Percentiles rank a stretch among this genome's conserved stretches.
Evolutionary conservation across 2,888 invertebrate species (phyloP).

Genomic region (Stegophylla sp.): DNA sequence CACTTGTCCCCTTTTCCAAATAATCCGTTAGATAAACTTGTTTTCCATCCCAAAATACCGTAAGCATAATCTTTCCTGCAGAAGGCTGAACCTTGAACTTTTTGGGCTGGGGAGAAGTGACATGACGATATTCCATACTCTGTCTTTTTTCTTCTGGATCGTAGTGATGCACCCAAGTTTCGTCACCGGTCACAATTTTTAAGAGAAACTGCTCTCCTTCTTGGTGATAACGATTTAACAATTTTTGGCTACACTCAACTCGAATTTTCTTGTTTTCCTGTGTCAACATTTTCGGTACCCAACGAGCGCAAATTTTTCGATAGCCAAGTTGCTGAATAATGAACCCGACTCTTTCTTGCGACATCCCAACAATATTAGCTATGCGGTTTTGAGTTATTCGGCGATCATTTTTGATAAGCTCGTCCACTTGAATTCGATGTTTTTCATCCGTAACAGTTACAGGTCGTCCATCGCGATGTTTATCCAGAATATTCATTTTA

Average conservation of each 20-base stretch:
- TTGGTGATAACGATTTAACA: background rate
- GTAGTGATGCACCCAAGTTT: slow-evolving; percentile 55
- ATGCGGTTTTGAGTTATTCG: slow-evolving; percentile 33
- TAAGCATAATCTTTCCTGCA: no score
- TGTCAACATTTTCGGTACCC: slow-evolving; percentile 6
- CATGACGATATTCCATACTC: slow-evolving; percentile 34
- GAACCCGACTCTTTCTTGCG: slow-evolving; percentile 25
- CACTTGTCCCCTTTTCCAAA: background rate
- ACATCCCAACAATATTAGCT: slow-evolving; percentile 18
- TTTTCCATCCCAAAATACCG: background rate
- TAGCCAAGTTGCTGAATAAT: slow-evolving; percentile 34
- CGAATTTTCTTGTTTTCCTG: background rate
- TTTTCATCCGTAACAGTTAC: slow-evolving; percentile 23
- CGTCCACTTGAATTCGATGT: slow-evolving; percentile 29
- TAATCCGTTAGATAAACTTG: background rate
- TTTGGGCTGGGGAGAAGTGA: slow-evolving; percentile 13
- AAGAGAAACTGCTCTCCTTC: no score
- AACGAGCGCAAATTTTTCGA: slow-evolving; percentile 6
- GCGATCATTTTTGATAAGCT: slow-evolving; percentile 34
- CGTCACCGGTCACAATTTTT: slow-evolving; percentile 49
- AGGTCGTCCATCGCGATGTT: slow-evolving; percentile 13
- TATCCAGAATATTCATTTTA: slow-evolving; percentile 2
- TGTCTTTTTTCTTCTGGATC: slow-evolving; percentile 43
- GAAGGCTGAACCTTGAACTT: slow-evolving; percentile 21
- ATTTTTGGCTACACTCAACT: slow-evolving; percentile 18